Conservation (phyloP, 1,140 invertebrate genomes). For the Zaprionus tsacasi region DNA sequence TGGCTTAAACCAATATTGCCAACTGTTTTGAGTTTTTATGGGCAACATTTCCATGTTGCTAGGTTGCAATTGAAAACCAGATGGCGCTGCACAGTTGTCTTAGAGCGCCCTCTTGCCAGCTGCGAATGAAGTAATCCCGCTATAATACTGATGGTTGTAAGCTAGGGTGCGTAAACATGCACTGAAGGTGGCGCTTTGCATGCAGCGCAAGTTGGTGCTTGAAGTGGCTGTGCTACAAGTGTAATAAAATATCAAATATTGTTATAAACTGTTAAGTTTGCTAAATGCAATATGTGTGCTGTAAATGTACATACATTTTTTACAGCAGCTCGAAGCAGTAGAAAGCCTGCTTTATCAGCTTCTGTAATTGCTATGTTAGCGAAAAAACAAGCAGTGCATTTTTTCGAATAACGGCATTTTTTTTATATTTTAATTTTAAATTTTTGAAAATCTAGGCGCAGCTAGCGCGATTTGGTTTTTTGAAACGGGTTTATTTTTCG, state of each 20-base stretch:
- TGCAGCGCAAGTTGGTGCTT: not conserved
- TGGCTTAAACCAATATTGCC: not conserved
- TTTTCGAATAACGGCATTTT: not conserved
- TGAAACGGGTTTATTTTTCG: no score
- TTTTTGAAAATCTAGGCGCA: no score
- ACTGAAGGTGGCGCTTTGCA: not conserved
- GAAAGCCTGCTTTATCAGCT: no score
- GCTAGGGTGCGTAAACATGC: not conserved
- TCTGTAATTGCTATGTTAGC: no score
- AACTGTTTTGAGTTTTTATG: not conserved
- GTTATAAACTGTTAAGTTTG: no score
- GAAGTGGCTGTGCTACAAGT: not conserved
- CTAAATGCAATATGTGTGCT: no score
- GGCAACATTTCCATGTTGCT: not conserved
- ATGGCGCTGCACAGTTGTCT: not conserved
- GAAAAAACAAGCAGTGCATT: not conserved
- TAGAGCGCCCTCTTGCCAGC: not conserved
- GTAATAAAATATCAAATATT: not conserved
- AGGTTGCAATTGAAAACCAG: not conserved
- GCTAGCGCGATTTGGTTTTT: no score
- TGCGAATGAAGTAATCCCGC: not conserved
- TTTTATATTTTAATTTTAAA: no score
- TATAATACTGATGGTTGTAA: not conserved
- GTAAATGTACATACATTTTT: no score
- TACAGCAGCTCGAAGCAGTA: no score